Conservation (phyloP, 2,888 invertebrate genomes). For the Sarcophaga subvicina region DNA sequence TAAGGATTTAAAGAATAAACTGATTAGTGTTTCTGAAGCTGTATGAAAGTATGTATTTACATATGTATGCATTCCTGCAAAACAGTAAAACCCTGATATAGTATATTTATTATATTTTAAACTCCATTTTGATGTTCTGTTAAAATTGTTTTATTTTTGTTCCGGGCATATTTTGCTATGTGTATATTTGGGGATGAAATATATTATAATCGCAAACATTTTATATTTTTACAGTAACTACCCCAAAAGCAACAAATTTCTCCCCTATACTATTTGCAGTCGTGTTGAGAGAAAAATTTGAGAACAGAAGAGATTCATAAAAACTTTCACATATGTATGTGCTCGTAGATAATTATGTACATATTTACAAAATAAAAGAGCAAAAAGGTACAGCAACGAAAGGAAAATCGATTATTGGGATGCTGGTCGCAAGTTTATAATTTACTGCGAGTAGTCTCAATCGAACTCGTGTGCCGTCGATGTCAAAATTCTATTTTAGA, state of each 20-base stretch:
- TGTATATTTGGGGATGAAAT: slow-evolving; percentile 39
- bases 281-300: not conserved
- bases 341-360: too few relatives aligned
- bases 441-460: slow-evolving; percentile 70
- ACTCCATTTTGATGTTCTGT: not conserved
- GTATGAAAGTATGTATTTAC: too few relatives aligned
- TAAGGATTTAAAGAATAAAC: too few relatives aligned
- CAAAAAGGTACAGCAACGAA: slow-evolving; percentile 45
- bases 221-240: slow-evolving; percentile 28
- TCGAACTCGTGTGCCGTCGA: slow-evolving; percentile 70
- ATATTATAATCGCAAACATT: slow-evolving; percentile 3
- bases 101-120: too few relatives aligned
- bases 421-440: slow-evolving; percentile 65
- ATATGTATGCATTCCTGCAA: too few relatives aligned
- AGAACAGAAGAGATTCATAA: not conserved
- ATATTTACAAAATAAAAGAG: slow-evolving; percentile 41
- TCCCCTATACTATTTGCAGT: slow-evolving; percentile 44
- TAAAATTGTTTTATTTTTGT: not conserved
- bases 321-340: not conserved
- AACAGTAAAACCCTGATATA: too few relatives aligned
- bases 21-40: too few relatives aligned
- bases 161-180: not conserved
- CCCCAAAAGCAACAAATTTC: slow-evolving; percentile 20
- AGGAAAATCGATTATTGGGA: slow-evolving; percentile 69
- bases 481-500: slow-evolving; percentile 60